Evolutionary conservation across 2,113 vertebrate species (phyloP).

Genomic region (Mus spicilegus): DNA sequence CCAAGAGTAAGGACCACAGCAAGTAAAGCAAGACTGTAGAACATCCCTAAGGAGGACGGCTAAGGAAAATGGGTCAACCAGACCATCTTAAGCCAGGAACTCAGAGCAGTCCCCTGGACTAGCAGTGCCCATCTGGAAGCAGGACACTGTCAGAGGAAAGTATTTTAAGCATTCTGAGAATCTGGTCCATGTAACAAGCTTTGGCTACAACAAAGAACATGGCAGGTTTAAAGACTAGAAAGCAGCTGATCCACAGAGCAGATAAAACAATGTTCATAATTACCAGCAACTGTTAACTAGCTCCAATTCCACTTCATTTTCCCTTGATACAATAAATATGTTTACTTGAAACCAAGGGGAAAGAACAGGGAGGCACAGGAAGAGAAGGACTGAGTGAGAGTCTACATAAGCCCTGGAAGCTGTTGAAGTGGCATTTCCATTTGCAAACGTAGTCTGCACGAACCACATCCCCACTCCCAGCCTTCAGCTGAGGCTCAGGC

Average conservation of each 20-base stretch:
- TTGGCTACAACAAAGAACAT: background rate
- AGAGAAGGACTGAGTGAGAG: background rate
- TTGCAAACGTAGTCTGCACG: rapidly evolving
- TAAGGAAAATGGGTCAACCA: background rate
- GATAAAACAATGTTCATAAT: background rate
- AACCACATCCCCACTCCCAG: background rate
- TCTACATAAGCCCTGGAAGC: background rate
- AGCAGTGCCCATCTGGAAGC: constrained; percentile 40
- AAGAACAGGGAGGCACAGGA: background rate
- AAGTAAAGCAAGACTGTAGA: background rate
- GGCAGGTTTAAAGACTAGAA: background rate
- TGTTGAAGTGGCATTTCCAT: too few relatives aligned
- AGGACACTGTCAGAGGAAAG: constrained; percentile 1
- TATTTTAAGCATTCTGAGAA: constrained; percentile 46
- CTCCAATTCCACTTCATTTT: background rate
- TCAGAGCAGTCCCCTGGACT: background rate
- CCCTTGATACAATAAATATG: background rate
- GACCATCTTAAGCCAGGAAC: background rate
- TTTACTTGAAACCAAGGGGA: background rate
- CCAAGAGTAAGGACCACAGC: background rate
- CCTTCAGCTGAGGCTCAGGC: too few relatives aligned
- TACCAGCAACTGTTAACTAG: background rate
- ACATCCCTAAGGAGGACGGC: background rate
- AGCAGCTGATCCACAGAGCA: background rate
- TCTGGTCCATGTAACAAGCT: background rate